Percentiles rank a stretch among this genome's conserved stretches.
Evolutionary conservation across 2,888 invertebrate genomes (phyloP).

Genomic region (Tinea trinotella): DNA sequence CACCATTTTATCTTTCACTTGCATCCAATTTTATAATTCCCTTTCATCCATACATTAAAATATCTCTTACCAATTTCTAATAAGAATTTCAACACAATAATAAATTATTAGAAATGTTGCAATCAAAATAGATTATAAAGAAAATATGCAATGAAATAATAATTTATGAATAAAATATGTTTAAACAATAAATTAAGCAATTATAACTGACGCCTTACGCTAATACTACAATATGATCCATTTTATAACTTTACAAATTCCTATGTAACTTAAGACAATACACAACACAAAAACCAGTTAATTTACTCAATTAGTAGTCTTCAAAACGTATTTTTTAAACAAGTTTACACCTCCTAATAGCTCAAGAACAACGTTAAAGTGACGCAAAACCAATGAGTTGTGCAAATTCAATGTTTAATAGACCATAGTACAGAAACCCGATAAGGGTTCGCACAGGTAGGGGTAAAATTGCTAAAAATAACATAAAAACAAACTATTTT

Average conservation of each 20-base stretch:
- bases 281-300: not conserved
- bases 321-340: not conserved
- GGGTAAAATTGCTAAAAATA: conserved; percentile 1
- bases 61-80: too few species aligned
- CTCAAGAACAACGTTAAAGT: conserved; percentile 20
- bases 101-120: too few species aligned
- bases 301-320: not conserved
- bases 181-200: not conserved
- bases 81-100: too few species aligned
- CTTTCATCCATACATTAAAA: too few species aligned
- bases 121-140: too few species aligned
- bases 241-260: not conserved
- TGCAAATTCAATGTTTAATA: conserved; percentile 60
- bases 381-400: conserved; percentile 53
- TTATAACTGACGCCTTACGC: not conserved
- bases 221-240: not conserved
- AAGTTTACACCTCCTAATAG: not conserved
- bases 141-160: too few species aligned
- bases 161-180: not conserved
- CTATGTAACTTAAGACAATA: not conserved
- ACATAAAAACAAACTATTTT: conserved; percentile 1
- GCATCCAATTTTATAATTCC: too few species aligned
- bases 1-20: too few species aligned
- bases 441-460: conserved; percentile 4
- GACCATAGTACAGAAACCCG: conserved; percentile 34